These are phyloP conservation scores for Pseudoatta argentina DNA, from an alignment of 1,140 invertebrate species.

Conservation along the genomic window DNA sequence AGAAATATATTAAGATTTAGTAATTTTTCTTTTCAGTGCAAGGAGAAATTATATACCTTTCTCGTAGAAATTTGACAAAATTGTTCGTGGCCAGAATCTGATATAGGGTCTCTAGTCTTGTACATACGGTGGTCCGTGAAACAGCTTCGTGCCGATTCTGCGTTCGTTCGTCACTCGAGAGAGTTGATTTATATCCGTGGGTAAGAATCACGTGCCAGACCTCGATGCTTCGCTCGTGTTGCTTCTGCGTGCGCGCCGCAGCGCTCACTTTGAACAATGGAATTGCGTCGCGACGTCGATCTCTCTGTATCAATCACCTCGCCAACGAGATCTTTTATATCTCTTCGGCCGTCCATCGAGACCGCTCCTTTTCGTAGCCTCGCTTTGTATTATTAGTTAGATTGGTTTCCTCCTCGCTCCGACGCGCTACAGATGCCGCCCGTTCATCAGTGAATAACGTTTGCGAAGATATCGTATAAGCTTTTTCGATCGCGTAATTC, in stretches of 20 bases:
- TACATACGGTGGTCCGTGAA: slow-evolving; percentile 1
- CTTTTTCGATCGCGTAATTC: slow-evolving; percentile 11
- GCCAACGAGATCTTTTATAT: slow-evolving; percentile 73
- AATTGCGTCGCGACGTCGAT: slow-evolving; percentile 84
- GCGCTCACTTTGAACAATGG: slow-evolving; percentile 85
- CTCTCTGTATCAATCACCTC: slow-evolving; percentile 85
- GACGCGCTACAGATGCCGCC: background rate
- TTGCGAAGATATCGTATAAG: background rate
- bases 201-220: slow-evolving; percentile 78
- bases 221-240: slow-evolving; percentile 79
- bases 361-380: slow-evolving; percentile 63
- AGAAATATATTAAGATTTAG: too few species aligned
- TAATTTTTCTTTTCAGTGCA: too few species aligned
- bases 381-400: slow-evolving; percentile 66
- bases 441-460: background rate
- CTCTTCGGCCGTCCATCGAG: slow-evolving; percentile 49
- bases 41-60: too few species aligned
- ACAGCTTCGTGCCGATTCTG: slow-evolving; percentile 51
- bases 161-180: slow-evolving; percentile 73
- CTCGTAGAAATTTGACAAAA: too few species aligned
- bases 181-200: slow-evolving; percentile 82
- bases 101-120: background rate
- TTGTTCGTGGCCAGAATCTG: too few species aligned
- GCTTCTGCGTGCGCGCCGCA: slow-evolving; percentile 75
- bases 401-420: slow-evolving; percentile 36